Conservation (phyloP, 30 jellyfish, hydroid and myxozoan genomes). For the Hydra vulgaris region DNA sequence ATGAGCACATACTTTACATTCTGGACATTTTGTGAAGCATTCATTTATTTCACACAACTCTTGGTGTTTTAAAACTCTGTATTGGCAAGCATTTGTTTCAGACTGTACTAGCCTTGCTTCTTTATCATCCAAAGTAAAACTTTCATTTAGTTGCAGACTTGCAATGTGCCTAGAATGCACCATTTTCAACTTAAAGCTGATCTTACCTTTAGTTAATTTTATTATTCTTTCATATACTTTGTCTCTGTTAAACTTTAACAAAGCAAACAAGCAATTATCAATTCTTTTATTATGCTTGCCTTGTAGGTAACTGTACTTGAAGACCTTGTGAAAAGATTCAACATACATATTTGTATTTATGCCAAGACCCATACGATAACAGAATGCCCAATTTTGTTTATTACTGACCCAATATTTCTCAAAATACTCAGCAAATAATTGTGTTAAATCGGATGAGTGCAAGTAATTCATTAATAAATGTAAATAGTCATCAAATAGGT, state of each 20-base stretch:
- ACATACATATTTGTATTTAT: slow-evolving; percentile 43
- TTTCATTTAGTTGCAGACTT: too few relatives aligned
- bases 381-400: slow-evolving; percentile 21
- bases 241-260: too few relatives aligned
- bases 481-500: not conserved
- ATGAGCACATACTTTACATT: too few relatives aligned
- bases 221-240: too few relatives aligned
- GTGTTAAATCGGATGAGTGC: slow-evolving; percentile 16
- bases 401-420: slow-evolving; percentile 8
- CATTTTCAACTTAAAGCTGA: not conserved
- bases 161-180: slow-evolving; percentile 7
- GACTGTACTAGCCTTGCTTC: too few relatives aligned
- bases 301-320: slow-evolving; percentile 20
- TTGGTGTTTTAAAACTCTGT: too few relatives aligned
- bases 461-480: not conserved
- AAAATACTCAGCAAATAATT: slow-evolving; percentile 25
- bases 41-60: too few relatives aligned
- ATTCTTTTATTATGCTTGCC: too few relatives aligned
- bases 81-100: too few relatives aligned
- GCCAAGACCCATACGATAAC: slow-evolving; percentile 31
- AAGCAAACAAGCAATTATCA: too few relatives aligned
- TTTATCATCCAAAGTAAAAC: too few relatives aligned
- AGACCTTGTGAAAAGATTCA: slow-evolving; percentile 38
- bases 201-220: slow-evolving; percentile 40
- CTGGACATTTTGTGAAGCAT: too few relatives aligned